Percentiles rank a stretch among this genome's conserved stretches.
These are phyloP conservation scores for Spea multiplicata DNA, from an alignment of 2,113 vertebrate species.

Conservation along the genomic window DNA sequence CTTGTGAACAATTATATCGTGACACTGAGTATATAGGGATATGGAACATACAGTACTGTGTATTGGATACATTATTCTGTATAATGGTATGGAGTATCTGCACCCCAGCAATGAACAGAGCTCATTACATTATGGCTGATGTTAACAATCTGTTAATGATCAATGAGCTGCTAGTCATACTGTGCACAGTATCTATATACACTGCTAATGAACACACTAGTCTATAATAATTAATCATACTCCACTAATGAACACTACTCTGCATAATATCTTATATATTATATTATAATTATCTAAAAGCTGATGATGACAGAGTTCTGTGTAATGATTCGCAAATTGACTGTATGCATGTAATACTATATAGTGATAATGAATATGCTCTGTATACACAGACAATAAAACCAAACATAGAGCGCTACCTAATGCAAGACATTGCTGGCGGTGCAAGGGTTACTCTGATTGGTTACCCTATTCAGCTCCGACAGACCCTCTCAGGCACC, in stretches of 20 bases:
- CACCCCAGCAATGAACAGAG: neutral
- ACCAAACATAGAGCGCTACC: neutral
- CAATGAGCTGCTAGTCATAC: neutral
- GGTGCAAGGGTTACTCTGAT: constrained; percentile 2
- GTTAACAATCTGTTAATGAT: neutral
- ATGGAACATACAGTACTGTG: neutral
- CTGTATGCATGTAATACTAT: neutral
- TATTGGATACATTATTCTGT: too few relatives aligned
- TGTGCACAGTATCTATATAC: neutral
- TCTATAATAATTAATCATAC: neutral
- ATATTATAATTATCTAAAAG: neutral
- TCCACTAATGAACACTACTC: neutral
- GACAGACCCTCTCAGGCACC: constrained; percentile 4
- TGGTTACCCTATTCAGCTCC: neutral
- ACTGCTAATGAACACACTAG: too few relatives aligned
- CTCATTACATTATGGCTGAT: neutral
- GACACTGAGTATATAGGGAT: neutral
- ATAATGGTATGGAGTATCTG: neutral
- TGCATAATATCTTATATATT: too few relatives aligned
- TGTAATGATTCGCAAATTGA: neutral
- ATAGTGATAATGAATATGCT: neutral
- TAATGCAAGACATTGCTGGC: neutral
- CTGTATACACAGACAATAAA: neutral
- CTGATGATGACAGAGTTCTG: neutral
- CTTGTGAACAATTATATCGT: constrained; percentile 13